These are phyloP conservation scores for Macroteleia sp. DNA, from an alignment of 2,888 invertebrate species.

Conservation along the genomic window DNA sequence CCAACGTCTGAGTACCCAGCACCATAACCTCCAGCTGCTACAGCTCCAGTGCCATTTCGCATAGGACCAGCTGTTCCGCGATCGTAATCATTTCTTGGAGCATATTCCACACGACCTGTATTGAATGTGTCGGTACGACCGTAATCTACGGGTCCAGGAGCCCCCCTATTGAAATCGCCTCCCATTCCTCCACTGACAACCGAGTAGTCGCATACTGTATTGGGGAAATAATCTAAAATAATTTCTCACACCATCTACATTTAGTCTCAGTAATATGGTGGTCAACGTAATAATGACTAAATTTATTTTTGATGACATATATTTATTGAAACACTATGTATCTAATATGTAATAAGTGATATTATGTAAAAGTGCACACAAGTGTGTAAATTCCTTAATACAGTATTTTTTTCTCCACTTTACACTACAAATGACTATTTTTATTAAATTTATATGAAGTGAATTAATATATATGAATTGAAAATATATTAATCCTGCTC, in stretches of 20 bases:
- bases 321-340: no score
- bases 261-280: no score
- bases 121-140: slow-evolving; percentile 81
- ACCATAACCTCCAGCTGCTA: slow-evolving; percentile 79
- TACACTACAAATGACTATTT: no score
- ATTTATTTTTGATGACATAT: no score
- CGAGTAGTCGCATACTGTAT: slow-evolving; percentile 71
- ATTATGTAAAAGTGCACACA: no score
- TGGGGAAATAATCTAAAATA: slow-evolving; percentile 61
- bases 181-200: slow-evolving; percentile 79
- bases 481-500: no score
- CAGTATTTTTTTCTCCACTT: no score
- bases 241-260: slow-evolving; percentile 43
- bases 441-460: no score
- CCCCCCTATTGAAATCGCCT: slow-evolving; percentile 80
- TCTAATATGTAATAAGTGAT: no score
- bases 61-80: slow-evolving; percentile 80
- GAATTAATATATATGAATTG: no score
- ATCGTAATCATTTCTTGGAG: slow-evolving; percentile 81
- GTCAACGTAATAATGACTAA: no score
- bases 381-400: no score
- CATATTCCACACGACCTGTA: slow-evolving; percentile 79
- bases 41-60: slow-evolving; percentile 81
- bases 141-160: slow-evolving; percentile 80
- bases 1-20: slow-evolving; percentile 81